Base-by-base conservation (phyloP, 2,113 vertebrate species). In the Amblyopsis rosae region DNA sequence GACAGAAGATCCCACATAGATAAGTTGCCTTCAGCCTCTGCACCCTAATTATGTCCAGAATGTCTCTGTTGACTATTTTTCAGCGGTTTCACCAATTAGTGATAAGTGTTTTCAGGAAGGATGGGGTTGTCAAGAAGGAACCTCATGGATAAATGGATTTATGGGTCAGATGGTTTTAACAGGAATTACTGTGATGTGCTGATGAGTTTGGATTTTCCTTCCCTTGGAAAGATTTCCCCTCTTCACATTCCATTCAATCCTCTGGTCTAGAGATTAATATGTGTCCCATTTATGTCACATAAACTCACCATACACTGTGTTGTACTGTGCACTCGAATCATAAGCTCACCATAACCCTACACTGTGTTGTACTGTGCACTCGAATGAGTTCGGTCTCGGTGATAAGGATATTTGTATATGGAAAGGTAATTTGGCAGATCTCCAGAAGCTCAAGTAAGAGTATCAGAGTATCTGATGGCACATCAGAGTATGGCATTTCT, bases 31-130 rank as follows among this genome's bases (percentile, higher is more conserved):
- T 64, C 35, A 47, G 45, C 59, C 45, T 76, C 49, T 62, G 69
- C 59, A 60, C 51, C 46, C 49, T 85, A 84, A 89, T 81, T 80
- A 55, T 62, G 76, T 56, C 35, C 82, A 84, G 82, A 85, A 49
- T 45, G 35, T 9, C 58, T 74, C 54, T 62, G 63, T 63, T 72
- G 54, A 66, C 62, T 53, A 62, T 51, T 78, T 76, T 56, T 57
- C 49, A 67, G 74, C 80, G 17, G 65, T 70, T 77, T 67, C 17
- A 45, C 16, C 53, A 77, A 83, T 77, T 55, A 19, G 33, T 50
- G 64, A 15, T 83, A 48, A 65, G 69, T 12, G 16, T 55, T 45
- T 71, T 81, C 35, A 47, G 72, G 45, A 60, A 62, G 63, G 12
- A 64, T 35, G 65, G 58, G 75, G 61, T 59, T 73, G 65, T 48